These are phyloP conservation scores for Echeneis naucrates DNA, from an alignment of 2,797 vertebrate species.

Conservation along the genomic window DNA sequence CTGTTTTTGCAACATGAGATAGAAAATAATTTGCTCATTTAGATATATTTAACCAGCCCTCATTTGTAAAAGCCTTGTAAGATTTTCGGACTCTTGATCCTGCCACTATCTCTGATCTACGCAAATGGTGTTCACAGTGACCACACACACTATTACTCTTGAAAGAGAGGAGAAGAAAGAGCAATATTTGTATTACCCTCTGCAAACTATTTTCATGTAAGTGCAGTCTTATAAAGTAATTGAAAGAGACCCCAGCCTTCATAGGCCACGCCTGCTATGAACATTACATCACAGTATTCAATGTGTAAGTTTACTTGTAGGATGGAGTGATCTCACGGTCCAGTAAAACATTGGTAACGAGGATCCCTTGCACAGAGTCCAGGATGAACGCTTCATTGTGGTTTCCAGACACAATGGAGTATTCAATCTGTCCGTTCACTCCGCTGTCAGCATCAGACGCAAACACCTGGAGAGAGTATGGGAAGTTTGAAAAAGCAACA, in stretches of 20 bases:
- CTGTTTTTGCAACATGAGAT: neutral
- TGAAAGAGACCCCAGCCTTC: neutral
- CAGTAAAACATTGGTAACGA: constrained; percentile 85
- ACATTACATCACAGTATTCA: neutral
- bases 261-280: neutral
- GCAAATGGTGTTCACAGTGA: neutral
- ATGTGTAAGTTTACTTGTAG: constrained; percentile 86
- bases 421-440: constrained; percentile 88
- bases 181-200: neutral
- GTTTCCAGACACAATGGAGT: constrained; percentile 91
- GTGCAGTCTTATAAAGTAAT: too few relatives aligned
- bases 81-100: neutral
- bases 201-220: neutral
- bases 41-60: neutral
- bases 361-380: constrained; percentile 86
- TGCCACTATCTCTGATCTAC: neutral
- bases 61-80: neutral
- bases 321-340: constrained; percentile 87
- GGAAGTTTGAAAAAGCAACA: too few relatives aligned
- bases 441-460: constrained; percentile 90
- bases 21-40: neutral
- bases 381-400: constrained; percentile 86
- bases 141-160: too few relatives aligned
- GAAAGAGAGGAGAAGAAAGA: too few relatives aligned
- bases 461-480: constrained; percentile 83